A percentile compares a stretch with the other conserved stretches of the same genome.
Evolutionary conservation across 1,140 invertebrate species (phyloP).

Genomic region (Agrypnia vestita): DNA sequence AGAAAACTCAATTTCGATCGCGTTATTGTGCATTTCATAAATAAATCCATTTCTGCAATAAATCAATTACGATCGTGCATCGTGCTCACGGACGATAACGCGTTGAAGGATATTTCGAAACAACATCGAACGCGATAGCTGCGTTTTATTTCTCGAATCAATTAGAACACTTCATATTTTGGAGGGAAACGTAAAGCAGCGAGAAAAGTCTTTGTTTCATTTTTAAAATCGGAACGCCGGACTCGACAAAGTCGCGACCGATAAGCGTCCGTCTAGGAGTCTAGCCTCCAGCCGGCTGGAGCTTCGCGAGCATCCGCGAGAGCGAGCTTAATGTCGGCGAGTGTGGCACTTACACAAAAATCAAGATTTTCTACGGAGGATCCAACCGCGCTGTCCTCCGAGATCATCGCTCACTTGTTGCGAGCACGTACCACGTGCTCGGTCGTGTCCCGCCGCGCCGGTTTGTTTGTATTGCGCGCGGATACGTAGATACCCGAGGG

Average conservation of each 20-base stretch:
- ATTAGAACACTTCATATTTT: background rate
- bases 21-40: too few relatives aligned
- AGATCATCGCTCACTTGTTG: conserved; percentile 2
- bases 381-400: background rate
- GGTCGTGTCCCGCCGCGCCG: background rate
- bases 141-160: too few relatives aligned
- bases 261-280: too few relatives aligned
- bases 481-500: background rate
- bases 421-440: background rate
- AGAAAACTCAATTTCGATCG: too few relatives aligned
- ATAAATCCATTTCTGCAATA: background rate
- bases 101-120: too few relatives aligned
- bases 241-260: too few relatives aligned
- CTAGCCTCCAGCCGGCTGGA: too few relatives aligned
- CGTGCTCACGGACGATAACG: background rate
- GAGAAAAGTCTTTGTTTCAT: background rate
- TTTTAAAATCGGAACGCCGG: background rate
- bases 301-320: too few relatives aligned
- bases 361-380: background rate
- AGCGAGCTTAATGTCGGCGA: too few relatives aligned
- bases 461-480: background rate
- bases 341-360: background rate
- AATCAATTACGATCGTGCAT: background rate
- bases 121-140: too few relatives aligned
- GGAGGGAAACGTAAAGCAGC: background rate